Conservation (phyloP, 2,113 vertebrate genomes). For the Phaethornis superciliosus region DNA sequence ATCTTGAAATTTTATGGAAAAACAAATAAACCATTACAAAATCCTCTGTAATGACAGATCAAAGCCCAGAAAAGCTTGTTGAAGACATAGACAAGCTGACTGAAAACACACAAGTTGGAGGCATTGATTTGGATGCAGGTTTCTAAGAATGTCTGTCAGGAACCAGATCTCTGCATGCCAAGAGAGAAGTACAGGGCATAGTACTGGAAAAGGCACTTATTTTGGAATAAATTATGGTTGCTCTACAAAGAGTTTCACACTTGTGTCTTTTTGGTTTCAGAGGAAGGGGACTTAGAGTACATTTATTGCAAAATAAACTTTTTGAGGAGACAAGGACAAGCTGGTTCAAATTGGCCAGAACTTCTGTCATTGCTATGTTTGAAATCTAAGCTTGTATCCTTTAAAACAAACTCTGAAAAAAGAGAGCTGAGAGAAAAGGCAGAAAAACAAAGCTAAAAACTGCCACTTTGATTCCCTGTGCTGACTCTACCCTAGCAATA, state of each 20-base stretch:
- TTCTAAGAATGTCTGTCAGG: background rate
- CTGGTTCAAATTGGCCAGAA: background rate
- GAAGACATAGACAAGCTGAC: background rate
- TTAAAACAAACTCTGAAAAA: background rate
- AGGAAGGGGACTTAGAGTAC: background rate
- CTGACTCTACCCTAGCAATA: background rate
- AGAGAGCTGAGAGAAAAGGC: background rate
- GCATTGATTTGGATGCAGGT: background rate
- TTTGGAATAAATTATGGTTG: background rate
- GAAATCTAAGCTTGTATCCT: background rate
- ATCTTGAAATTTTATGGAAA: background rate
- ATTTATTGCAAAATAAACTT: background rate
- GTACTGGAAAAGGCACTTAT: accelerated
- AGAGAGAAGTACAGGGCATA: background rate
- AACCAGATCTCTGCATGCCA: background rate
- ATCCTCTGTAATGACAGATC: background rate
- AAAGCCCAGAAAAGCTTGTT: background rate
- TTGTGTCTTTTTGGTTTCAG: background rate
- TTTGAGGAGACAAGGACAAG: background rate
- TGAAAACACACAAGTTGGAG: background rate
- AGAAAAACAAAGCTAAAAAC: background rate
- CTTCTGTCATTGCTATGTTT: background rate
- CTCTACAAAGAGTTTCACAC: background rate
- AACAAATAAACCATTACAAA: background rate
- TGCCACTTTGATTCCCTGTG: accelerated